Evolutionary conservation across 2,113 vertebrate species (phyloP).

Genomic region (Triplophysa dalaica): DNA sequence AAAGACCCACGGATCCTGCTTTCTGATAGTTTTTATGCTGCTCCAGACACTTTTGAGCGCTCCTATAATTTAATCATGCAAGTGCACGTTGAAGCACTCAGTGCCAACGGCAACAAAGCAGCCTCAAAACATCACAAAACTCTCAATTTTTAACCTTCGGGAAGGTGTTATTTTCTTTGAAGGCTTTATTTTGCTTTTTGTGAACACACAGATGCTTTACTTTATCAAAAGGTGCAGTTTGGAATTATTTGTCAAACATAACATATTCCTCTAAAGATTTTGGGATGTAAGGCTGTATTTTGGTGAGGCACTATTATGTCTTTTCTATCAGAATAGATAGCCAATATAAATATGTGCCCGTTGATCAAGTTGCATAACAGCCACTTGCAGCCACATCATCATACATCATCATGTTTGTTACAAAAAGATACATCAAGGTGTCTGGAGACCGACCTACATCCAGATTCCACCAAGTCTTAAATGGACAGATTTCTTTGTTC

Average conservation of each 20-base stretch:
- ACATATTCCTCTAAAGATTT: not conserved
- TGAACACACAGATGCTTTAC: not conserved
- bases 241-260: not conserved
- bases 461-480: not conserved
- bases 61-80: constrained; percentile 8
- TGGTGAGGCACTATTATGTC: not conserved
- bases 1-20: not conserved
- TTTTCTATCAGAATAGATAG: not conserved
- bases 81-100: not conserved
- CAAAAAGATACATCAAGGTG: not conserved
- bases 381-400: not conserved
- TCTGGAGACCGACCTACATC: not conserved
- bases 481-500: no score
- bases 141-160: not conserved
- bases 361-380: not conserved
- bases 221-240: not conserved
- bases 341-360: not conserved
- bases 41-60: not conserved
- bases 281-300: not conserved
- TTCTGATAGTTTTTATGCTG: not conserved
- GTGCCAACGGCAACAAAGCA: constrained; percentile 18
- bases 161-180: constrained; percentile 1
- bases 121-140: not conserved
- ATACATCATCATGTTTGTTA: not conserved
- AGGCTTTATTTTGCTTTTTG: not conserved